Conservation (phyloP, 2,797 vertebrate genomes). For the Philypnodon macrostomus region DNA sequence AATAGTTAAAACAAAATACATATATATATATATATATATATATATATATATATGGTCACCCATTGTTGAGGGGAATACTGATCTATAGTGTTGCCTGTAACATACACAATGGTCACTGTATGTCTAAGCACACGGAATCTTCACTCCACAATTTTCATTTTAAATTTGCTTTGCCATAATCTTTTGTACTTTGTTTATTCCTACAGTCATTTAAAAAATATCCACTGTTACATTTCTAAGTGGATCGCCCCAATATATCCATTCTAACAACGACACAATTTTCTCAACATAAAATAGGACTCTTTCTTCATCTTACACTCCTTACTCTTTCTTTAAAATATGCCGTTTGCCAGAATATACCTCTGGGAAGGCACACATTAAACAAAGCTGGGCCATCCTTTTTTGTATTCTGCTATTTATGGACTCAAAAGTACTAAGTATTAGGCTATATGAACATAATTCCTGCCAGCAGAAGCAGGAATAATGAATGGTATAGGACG, state of each 20-base stretch:
- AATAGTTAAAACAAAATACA: no score
- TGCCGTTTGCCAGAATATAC: not conserved
- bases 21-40: no score
- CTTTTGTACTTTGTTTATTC: no score
- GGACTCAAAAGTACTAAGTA: not conserved
- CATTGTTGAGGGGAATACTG: no score
- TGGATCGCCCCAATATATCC: not conserved
- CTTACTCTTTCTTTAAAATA: slow-evolving; percentile 4
- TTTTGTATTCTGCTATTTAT: slow-evolving; percentile 6
- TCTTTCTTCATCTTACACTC: not conserved
- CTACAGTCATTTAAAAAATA: not conserved
- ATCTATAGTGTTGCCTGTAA: no score
- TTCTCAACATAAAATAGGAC: not conserved
- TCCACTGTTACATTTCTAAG: not conserved
- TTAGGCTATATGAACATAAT: slow-evolving; percentile 2
- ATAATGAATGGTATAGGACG: slow-evolving; percentile 5
- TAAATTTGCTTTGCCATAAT: no score
- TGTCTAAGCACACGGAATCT: not conserved
- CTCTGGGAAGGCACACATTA: not conserved
- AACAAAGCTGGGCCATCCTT: not conserved
- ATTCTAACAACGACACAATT: not conserved
- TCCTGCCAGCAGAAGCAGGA: not conserved
- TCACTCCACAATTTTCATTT: not conserved
- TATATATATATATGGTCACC: no score
- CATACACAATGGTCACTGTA: no score